Base-by-base conservation (phyloP, 2,113 vertebrate species). In the Delphinapterus leucas region DNA sequence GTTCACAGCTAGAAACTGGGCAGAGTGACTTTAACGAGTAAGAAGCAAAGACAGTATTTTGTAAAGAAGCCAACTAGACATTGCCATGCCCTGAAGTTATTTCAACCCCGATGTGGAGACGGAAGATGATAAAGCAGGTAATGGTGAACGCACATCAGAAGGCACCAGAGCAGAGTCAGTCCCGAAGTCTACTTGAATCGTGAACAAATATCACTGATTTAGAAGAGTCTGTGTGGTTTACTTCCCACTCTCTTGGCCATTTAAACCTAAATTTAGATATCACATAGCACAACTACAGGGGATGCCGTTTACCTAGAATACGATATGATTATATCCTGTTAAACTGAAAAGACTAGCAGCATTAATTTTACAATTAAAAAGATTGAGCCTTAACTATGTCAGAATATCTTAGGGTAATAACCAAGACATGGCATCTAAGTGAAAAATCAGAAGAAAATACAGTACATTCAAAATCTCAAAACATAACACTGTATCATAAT, bases 1-100 rank as follows among this genome's bases (percentile, higher is more conserved):
- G 53, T 84, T 94, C 93, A 92, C 73, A 95, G 74, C 79, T 55
- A 92, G 90, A 94, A 88, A 58, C 5, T 3, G 9, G 74, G 71
- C 92, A 63, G 71, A 82, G 36, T 47, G 87, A 93, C 36, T 70
- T 55, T 84, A 95, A 73, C 14, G 89, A 95, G 84, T 28, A 80
- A 96, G 77, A 90, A 65, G 84, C 83, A 73, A 88, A 90, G 95
- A 86, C 5, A 82, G 70, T 23, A 3, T 93, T 92, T 41, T 95
- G 90, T 93, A 73, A 36, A 90, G 83, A 84, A 88, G 93, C 92
- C 96, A 92, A 18, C 8, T 7, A 60, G 67, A 94, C 71, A 53
- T 2, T 33, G 53, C 41, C 25, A 55, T 31, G 18, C 80, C 71
- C 55, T 36, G 36, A 61, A 89, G 70, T 74, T 73, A 90, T 47